These are phyloP conservation scores for Macropodus opercularis DNA, from an alignment of 2,797 vertebrate species.

Conservation along the genomic window DNA sequence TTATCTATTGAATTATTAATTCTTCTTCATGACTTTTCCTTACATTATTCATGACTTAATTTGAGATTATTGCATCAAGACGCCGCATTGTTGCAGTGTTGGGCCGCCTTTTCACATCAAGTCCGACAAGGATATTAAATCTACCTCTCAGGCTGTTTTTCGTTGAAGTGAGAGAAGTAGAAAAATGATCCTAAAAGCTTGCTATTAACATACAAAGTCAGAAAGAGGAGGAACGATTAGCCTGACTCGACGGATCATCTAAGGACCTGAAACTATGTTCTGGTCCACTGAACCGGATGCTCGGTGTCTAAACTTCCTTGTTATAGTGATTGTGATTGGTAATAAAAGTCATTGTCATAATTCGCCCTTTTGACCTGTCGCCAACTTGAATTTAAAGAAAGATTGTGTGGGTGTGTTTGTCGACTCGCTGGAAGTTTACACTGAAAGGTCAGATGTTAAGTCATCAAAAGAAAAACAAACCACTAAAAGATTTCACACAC, in stretches of 20 bases:
- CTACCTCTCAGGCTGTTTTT: slow-evolving; percentile 88
- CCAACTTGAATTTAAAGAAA: too few relatives aligned
- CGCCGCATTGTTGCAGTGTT: slow-evolving; percentile 93
- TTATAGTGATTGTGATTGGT: too few relatives aligned
- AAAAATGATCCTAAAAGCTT: slow-evolving; percentile 79
- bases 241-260: slow-evolving; percentile 55
- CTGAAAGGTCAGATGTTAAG: too few relatives aligned
- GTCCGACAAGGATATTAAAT: slow-evolving; percentile 95
- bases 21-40: slow-evolving; percentile 94
- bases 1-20: slow-evolving; percentile 99
- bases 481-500: neutral
- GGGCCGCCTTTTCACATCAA: slow-evolving; percentile 88
- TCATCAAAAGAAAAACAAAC: too few relatives aligned
- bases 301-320: too few relatives aligned
- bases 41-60: slow-evolving; percentile 99
- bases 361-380: too few relatives aligned
- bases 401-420: too few relatives aligned
- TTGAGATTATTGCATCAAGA: slow-evolving; percentile 99
- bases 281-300: too few relatives aligned
- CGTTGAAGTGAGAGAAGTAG: slow-evolving; percentile 78
- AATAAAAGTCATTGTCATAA: too few relatives aligned
- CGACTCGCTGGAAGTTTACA: too few relatives aligned
- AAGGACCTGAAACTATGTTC: too few relatives aligned
- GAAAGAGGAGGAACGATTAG: slow-evolving; percentile 57
- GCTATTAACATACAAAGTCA: slow-evolving; percentile 77